These are phyloP conservation scores for Drosophila austrosaltans DNA, from an alignment of 2,888 invertebrate species.

Conservation along the genomic window DNA sequence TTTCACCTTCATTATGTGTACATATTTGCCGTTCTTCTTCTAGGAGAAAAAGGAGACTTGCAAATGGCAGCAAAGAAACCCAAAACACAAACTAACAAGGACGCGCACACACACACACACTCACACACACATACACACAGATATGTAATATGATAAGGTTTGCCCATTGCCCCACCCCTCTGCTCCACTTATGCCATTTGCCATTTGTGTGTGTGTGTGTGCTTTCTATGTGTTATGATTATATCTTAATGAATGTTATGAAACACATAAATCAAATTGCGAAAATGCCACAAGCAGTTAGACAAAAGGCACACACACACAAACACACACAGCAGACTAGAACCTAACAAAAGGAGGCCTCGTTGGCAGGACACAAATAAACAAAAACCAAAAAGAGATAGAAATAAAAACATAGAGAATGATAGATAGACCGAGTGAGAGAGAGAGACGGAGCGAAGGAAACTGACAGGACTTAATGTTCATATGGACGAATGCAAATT, in stretches of 20 bases:
- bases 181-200: conserved; percentile 11
- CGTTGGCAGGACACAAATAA: conserved; percentile 27
- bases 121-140: background rate
- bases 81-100: conserved; percentile 25
- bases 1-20: conserved; percentile 1
- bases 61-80: conserved; percentile 2
- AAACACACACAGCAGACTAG: conserved; percentile 16
- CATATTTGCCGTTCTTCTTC: background rate
- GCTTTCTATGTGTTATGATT: conserved; percentile 73
- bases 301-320: conserved; percentile 52
- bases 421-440: background rate
- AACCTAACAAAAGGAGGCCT: conserved; percentile 33
- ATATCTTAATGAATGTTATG: conserved; percentile 79
- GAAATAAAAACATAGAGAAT: background rate
- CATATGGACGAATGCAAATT: conserved; percentile 71
- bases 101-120: background rate
- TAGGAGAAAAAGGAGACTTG: background rate
- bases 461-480: conserved; percentile 54
- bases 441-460: conserved; percentile 17
- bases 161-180: conserved; percentile 11
- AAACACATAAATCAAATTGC: conserved; percentile 79
- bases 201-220: conserved; percentile 55
- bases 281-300: conserved; percentile 68
- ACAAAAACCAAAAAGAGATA: background rate
- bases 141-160: conserved; percentile 19